Conservation (phyloP, 2,113 vertebrate genomes). For the Camelus dromedarius region DNA sequence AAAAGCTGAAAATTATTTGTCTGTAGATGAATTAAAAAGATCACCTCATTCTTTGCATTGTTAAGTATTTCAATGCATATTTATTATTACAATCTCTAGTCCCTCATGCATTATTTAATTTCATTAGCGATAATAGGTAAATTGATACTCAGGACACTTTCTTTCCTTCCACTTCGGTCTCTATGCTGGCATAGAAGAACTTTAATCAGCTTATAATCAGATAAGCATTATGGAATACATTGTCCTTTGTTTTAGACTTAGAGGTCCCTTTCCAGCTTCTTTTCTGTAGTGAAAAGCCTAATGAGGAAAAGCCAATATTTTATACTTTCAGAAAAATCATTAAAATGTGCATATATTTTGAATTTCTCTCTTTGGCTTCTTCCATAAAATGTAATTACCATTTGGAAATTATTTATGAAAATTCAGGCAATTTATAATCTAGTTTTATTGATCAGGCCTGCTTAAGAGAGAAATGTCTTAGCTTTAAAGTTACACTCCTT, state of each 20-base stretch:
- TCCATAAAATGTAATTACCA: neutral
- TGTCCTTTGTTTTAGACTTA: neutral
- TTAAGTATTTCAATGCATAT: constrained; percentile 80
- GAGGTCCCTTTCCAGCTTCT: constrained; percentile 14
- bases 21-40: constrained; percentile 76
- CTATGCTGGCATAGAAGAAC: constrained; percentile 45
- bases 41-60: constrained; percentile 73
- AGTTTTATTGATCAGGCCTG: neutral
- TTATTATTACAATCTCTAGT: constrained; percentile 77
- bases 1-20: constrained; percentile 73
- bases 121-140: constrained; percentile 79
- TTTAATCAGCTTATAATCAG: constrained; percentile 75
- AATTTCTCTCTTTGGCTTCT: neutral
- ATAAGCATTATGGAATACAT: neutral
- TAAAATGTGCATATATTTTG: neutral
- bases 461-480: neutral
- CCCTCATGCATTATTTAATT: constrained; percentile 81
- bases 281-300: neutral
- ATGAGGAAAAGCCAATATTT: neutral
- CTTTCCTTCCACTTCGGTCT: constrained; percentile 46
- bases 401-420: neutral
- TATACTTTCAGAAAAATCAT: neutral
- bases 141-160: constrained; percentile 72
- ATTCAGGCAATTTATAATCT: neutral
- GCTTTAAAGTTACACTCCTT: neutral